Base-by-base conservation (phyloP, 2,113 vertebrate genomes). In the Siniperca chuatsi region DNA sequence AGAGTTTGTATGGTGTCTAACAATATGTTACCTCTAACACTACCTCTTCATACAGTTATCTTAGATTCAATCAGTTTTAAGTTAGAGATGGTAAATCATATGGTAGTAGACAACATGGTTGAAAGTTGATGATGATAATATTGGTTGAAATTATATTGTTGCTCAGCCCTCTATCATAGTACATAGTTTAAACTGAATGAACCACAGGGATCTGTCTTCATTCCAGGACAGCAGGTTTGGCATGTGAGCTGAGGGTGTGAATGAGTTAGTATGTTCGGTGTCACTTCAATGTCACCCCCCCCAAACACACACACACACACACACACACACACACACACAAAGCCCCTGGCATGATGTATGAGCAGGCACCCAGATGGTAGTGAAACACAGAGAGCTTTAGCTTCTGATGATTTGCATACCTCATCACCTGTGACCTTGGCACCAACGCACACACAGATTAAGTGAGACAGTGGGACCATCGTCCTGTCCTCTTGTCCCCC, bases 391-490 rank as follows among this genome's bases (percentile, higher is more conserved):
- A 61, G 67, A 44, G 78, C 84, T 91, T 91, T 66, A 64, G 76
- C 73, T 73, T 50, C 68, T 83, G 79, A 82, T 87, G 88, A 75
- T 88, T 81, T 86, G 79, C 86, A 87, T 82, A 79, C 74, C 68
- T 86, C 66, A 68, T 87, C 89, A 90, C 82, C 74, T 86, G 87
- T 85, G 86, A 90, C 88, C 85, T 91, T 93, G 90, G 74, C 85
- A 57, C 69, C 33, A 64, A 65, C 44, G 4, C 64, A 23, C 79
- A 65, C n/a, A 44, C 67, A 85, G 84, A 83, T 86, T 75, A 79
- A 81, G 48, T 60, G 75, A 72, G 15, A 74, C 67, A 60, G 40
- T 4, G 54, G 79, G 84, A 85, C 84, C 81, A 83, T 75, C 62
- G 3, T 60, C 54, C 77, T 12, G 4, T 75, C 74, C 79, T 80